These are phyloP conservation scores for Orthonyx spaldingii DNA, from an alignment of 2,113 vertebrate species.

Conservation along the genomic window DNA sequence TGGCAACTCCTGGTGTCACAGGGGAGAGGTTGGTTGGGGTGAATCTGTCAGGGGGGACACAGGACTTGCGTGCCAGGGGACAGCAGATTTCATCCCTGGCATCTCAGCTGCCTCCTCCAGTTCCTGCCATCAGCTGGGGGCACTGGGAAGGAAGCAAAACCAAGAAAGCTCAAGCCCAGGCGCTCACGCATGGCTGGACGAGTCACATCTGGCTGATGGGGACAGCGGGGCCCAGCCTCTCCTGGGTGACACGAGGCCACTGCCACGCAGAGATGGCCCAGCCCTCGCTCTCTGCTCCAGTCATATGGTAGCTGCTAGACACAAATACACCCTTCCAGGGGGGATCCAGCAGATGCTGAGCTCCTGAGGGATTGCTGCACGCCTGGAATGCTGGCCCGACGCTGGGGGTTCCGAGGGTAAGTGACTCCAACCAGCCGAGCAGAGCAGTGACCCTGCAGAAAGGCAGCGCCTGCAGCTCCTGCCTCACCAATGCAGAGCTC, in stretches of 20 bases:
- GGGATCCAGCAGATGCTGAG: neutral
- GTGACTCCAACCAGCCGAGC: neutral
- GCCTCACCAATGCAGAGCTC: neutral
- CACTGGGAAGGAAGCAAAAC: neutral
- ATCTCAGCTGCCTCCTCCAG: neutral
- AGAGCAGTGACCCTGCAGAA: neutral
- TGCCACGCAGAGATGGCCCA: neutral
- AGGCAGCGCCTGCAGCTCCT: neutral
- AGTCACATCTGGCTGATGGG: neutral
- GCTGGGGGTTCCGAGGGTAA: neutral
- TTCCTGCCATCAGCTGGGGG: neutral
- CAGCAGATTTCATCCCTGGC: neutral
- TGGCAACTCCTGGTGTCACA: neutral
- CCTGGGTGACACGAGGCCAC: neutral
- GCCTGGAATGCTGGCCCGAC: neutral
- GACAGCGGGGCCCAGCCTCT: neutral
- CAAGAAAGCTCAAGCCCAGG: neutral
- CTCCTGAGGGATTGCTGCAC: neutral
- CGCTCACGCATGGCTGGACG: rapidly evolving
- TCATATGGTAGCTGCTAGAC: rapidly evolving
- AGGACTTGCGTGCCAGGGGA: rapidly evolving
- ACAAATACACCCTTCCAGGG: neutral
- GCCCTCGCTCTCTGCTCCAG: neutral
- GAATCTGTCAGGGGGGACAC: neutral
- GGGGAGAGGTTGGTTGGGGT: neutral